Evolutionary conservation across 2,797 vertebrate species (phyloP).

Genomic region (Anisognathus igniventris): DNA sequence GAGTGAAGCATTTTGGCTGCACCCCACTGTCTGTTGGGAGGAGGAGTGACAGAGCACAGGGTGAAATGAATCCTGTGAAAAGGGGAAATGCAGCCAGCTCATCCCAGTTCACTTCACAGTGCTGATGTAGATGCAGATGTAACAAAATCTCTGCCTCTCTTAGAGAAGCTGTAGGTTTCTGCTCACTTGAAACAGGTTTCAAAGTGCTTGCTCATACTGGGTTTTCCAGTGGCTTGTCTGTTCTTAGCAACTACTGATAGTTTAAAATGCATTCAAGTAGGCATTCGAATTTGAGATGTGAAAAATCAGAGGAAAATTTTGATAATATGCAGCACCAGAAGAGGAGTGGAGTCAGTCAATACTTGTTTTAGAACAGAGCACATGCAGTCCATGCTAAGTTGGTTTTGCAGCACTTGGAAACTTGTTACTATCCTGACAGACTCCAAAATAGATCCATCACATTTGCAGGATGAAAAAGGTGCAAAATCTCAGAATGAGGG

Average conservation of each 20-base stretch:
- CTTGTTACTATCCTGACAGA: neutral
- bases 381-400: neutral
- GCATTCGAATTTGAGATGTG: neutral
- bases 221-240: neutral
- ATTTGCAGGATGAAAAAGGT: neutral
- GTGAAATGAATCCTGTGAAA: neutral
- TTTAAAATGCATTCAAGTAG: neutral
- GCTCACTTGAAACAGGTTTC: neutral
- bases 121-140: neutral
- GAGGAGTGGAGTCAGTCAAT: neutral
- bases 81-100: neutral
- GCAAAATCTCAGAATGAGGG: neutral
- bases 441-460: neutral
- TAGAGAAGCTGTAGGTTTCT: neutral
- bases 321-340: neutral
- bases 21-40: neutral
- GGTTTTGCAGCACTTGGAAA: neutral
- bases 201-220: neutral
- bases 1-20: neutral
- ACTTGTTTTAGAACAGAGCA: neutral
- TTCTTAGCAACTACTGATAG: neutral
- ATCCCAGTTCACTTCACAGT: neutral
- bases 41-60: neutral
- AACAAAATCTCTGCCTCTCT: neutral
- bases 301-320: neutral